Base-by-base conservation (phyloP, 2,797 vertebrate species). In the Pteropus rufus region DNA sequence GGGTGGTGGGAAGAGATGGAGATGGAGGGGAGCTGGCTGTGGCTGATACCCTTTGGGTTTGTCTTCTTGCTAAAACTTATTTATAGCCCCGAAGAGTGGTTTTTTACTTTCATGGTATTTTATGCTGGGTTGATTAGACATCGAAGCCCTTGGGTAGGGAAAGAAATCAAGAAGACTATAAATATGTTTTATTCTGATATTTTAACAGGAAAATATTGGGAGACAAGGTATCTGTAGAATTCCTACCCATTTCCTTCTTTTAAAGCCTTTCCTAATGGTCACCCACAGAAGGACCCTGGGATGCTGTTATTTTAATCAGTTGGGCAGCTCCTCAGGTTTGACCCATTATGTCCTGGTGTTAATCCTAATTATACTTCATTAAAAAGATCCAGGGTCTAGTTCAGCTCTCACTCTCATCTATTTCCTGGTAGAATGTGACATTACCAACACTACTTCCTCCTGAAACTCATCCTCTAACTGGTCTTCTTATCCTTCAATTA, bases 91-190 rank as follows among this genome's bases (percentile, higher is more conserved):
- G 23, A 85, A 56, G 49, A 92, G 62, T 60, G 36, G 49, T 39
- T 96, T 95, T 89, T 81, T 76, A 72, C 84, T 96, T 89, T 96
- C 49, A 39, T 65, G 39, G 29, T 92, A 76, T 89, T 93, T 95
- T 80, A 91, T 52, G 92, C 79, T 93, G 75, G 73, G 46, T 62
- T 91, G 88, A 93, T 46, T 67, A 92, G 73, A 76, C 77, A 89
- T 0, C 86, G 44, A 92, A 81, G 58, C 29, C 86, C 56, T 87
- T 2, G 9, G 81, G 31, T 69, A 54, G 23, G 77, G 24, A 81
- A 80, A n/a, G 31, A 72, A 73, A 96, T 41, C 19, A 70, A 75
- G 36, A 67, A 18, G 15, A 82, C 41, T 62, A 64, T 62, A 67
- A 75, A 67, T 76, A 69, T 31, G 58, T 36, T 91, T 67, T 83